Evolutionary conservation across 2,888 invertebrate genomes (phyloP), one percentile per base, ranked within the genome.

Genomic region (Fissipunctia ypsillon): DNA sequence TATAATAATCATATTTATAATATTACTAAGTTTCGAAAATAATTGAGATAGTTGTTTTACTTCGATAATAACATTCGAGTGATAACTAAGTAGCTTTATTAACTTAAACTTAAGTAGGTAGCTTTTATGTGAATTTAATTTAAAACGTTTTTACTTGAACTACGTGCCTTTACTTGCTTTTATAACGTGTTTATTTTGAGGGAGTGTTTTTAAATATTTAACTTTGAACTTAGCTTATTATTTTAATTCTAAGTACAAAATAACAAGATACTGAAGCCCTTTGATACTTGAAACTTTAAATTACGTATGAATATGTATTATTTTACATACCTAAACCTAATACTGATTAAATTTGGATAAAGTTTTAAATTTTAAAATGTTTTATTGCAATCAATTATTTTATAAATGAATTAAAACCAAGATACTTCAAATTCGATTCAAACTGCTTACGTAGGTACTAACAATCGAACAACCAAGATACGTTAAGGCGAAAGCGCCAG

Each of bases 81-180:
- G 22, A 43, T 22, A 69, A 65, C 31, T 67, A 54, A 75, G 41
- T 69, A 9, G 28, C 45, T 84, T 65, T 50, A 68, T 68, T 57
- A 65, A 69, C 35, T 60, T 82, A 10, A 19, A 61, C 28, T 16
- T 66, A 72, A 75, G 54, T 54, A 68, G 52, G 54, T 54, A 68
- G 52, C 69, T 76, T 81, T 68, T 28, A 65, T 52, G 31, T 59
- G 59, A 84, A 84, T 85, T 72, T 59, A 69, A 74, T 74, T 72
- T 59, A 43, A 69, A 81, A 69, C 25, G 38, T 56, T 38, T 66
- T 67, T 63, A 61, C 54, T 67, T 56, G 7, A 35, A 57, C 52
- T 60, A 35, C 43, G 31, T 38, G 31, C 56, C 57, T 69, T 71
- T 35, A 64, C 45, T 48, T 57, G 61, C 48, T 67, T 73, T 61